Evolutionary conservation across 2,113 vertebrate species (phyloP).

Genomic region (Ivindomyrus marchei): DNA sequence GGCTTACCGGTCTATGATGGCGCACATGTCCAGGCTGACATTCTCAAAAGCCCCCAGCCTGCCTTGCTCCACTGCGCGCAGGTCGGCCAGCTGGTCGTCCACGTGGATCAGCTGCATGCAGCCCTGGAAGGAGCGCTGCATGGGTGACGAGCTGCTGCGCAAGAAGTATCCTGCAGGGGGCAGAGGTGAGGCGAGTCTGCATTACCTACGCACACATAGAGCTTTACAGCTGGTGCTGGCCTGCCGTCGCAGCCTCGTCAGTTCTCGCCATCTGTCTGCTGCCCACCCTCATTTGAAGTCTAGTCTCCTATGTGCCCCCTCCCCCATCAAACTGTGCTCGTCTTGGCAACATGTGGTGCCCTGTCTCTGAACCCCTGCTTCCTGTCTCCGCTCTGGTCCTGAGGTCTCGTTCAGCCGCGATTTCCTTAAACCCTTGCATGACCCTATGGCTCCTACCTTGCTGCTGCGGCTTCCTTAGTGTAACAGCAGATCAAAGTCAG

Average conservation of each 20-base stretch:
- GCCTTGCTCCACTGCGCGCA: constrained; percentile 78
- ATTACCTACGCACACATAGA: not conserved
- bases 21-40: constrained; percentile 94
- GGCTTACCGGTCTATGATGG: constrained; percentile 86
- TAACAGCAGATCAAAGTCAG: not conserved
- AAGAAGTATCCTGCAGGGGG: constrained; percentile 68
- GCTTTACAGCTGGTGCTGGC: not conserved
- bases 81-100: constrained; percentile 81
- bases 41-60: constrained; percentile 84
- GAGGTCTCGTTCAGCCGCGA: not conserved
- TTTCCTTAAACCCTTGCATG: not conserved
- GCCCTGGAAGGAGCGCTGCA: constrained; percentile 86
- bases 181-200: constrained; percentile 10
- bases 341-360: not conserved
- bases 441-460: not conserved
- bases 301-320: not conserved
- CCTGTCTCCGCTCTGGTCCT: not conserved
- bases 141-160: constrained; percentile 47
- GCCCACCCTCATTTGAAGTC: not conserved
- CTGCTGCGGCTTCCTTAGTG: not conserved
- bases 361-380: not conserved
- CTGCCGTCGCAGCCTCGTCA: not conserved
- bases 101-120: constrained; percentile 96
- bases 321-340: not conserved
- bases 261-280: not conserved